These are phyloP conservation scores for Gymnodraco acuticeps DNA, from an alignment of 2,797 vertebrate genomes.

Conservation along the genomic window DNA sequence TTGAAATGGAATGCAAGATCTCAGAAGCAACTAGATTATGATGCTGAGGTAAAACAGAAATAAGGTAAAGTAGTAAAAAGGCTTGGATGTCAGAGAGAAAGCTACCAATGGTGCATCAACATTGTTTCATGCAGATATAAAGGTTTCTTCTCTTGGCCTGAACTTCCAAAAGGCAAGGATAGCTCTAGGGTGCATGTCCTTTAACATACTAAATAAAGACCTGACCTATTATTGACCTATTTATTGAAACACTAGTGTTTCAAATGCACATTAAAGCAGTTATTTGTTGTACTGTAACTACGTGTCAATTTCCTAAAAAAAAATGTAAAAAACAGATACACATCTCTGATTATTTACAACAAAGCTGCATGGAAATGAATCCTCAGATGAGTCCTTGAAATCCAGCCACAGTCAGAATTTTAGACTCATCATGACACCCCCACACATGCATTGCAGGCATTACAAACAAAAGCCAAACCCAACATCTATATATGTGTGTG, in stretches of 20 bases:
- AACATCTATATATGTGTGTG: conserved; percentile 53
- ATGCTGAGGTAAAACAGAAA: background rate
- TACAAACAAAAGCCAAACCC: conserved; percentile 17
- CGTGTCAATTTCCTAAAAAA: background rate
- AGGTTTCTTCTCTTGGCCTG: background rate
- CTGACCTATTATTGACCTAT: background rate
- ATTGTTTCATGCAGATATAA: background rate
- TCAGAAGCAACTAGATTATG: background rate
- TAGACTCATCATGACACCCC: conserved; percentile 5
- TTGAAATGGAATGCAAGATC: conserved; percentile 9
- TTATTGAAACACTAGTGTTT: background rate
- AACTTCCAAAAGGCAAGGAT: background rate
- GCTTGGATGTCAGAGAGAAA: background rate
- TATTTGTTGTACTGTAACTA: background rate
- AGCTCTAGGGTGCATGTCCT: background rate
- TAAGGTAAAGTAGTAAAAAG: background rate
- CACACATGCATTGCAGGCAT: conserved; percentile 3
- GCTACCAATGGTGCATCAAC: background rate
- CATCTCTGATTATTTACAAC: conserved; percentile 11
- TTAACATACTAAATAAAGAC: conserved; percentile 1
- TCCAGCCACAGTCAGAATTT: conserved; percentile 16
- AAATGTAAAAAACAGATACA: background rate
- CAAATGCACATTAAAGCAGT: background rate
- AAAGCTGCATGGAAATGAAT: conserved; percentile 21
- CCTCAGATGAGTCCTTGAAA: conserved; percentile 18